Evolutionary conservation across 2,797 vertebrate species (phyloP), one percentile per base, ranked within the genome.

Genomic region (Eospalax fontanierii): DNA sequence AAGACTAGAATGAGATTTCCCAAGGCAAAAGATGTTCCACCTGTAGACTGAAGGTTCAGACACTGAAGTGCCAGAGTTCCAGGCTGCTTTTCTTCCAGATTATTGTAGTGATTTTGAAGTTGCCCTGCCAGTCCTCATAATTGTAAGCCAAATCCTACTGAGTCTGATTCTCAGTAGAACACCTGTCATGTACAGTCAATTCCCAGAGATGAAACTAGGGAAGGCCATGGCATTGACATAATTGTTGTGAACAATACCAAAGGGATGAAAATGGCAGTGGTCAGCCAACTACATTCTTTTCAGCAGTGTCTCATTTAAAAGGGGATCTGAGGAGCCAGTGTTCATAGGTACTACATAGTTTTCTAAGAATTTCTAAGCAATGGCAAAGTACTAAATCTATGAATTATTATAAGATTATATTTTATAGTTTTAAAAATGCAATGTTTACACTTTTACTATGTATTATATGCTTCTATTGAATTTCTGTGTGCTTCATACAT

Each of bases 301-400:
- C 16, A 66, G 71, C 24, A 87, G 19, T 26, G 68, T 89, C 18
- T 79, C 15, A 83, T 9, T 82, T 94, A 57, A 86, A 91, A 93
- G 73, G 38, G 90, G 15, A 38, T 68, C 61, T 86, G 54, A 88
- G 40, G 12, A 87, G 50, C 30, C 68, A 74, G 6, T 46, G 26
- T 59, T 91, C 40, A n/a, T 66, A 65, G 61, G 18, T 89, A n/a
- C 43, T 35, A 73, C 30, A 54, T 50, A 82, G 4, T 76, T 91
- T 86, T 35, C 82, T 22, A 93, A 91, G 14, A 33, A 79, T 89
- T 50, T 46, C 21, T 46, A 66, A 89, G 57, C 81, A 86, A 61
- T 26, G 18, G 11, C 40, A 40, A 90, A 90, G 10, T 88, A 33
- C 38, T 89, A 94, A 91, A 89, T 94, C n/a, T 9, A 61, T 57